Percentiles rank a stretch among this genome's conserved stretches.
Conservation (phyloP, 2,797 vertebrate species). For the Pangasius larnaudii region DNA sequence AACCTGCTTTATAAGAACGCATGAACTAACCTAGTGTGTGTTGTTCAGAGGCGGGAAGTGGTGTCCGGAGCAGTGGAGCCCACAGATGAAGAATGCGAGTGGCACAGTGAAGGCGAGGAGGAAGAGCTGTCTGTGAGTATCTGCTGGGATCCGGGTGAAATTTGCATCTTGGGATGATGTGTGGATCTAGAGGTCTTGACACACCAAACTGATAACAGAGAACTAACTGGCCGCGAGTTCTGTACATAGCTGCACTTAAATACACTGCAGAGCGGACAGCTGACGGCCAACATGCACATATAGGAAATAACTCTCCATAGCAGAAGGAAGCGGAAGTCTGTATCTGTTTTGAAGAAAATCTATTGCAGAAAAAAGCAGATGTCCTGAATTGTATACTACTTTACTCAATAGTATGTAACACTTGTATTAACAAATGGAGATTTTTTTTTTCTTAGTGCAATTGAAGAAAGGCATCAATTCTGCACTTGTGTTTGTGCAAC, state of each 20-base stretch:
- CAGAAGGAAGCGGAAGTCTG: neutral
- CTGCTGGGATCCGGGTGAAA: neutral
- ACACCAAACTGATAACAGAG: neutral
- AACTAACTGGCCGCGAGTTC: neutral
- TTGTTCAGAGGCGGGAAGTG: constrained; percentile 85
- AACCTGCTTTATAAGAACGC: constrained; percentile 31
- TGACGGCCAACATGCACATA: neutral
- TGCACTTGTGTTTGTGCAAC: neutral
- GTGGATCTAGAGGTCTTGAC: neutral
- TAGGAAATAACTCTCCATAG: neutral
- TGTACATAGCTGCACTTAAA: neutral
- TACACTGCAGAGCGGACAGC: neutral
- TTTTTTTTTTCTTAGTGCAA: neutral
- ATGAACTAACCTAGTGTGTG: constrained; percentile 14
- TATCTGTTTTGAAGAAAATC: neutral
- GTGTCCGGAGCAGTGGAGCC: constrained; percentile 89
- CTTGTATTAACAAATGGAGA: neutral
- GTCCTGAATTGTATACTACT: neutral
- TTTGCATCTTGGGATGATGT: neutral
- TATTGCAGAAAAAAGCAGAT: neutral
- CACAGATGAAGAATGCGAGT: constrained; percentile 92
- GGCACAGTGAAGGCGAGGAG: constrained; percentile 92
- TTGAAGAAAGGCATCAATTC: neutral
- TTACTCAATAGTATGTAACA: neutral
- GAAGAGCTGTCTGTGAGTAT: constrained; percentile 90